A percentile compares a stretch with the other conserved stretches of the same genome.
Evolutionary conservation across 2,888 invertebrate species (phyloP).

Genomic region (Oxystoma pomonae): DNA sequence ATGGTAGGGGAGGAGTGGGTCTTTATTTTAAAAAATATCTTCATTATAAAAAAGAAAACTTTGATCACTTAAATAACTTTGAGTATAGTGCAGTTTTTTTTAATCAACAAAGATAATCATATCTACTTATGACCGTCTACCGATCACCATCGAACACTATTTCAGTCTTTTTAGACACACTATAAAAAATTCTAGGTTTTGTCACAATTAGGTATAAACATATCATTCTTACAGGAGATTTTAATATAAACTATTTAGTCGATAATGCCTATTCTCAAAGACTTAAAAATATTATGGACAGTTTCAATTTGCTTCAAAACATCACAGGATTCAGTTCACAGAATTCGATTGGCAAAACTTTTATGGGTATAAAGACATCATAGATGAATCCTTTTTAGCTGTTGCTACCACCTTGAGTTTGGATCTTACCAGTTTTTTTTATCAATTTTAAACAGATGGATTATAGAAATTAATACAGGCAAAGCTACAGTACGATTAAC

Average conservation of each 20-base stretch:
- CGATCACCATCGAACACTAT: background rate
- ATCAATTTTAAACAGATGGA: too few relatives aligned
- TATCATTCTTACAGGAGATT: slow-evolving; percentile 1
- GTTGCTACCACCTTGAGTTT: too few relatives aligned
- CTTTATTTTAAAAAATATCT: background rate
- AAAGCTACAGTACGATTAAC: too few relatives aligned
- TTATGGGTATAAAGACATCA: too few relatives aligned
- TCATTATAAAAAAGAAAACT: background rate
- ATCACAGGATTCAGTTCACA: too few relatives aligned
- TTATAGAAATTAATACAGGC: too few relatives aligned
- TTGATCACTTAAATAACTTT: background rate
- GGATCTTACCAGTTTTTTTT: too few relatives aligned
- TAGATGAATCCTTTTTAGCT: too few relatives aligned
- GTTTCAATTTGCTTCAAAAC: too few relatives aligned
- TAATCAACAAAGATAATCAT: background rate
- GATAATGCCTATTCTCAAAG: background rate
- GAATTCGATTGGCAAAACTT: too few relatives aligned
- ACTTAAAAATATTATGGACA: slow-evolving; percentile 1
- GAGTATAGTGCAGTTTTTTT: background rate
- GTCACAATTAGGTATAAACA: background rate
- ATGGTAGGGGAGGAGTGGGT: background rate
- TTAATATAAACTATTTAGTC: background rate
- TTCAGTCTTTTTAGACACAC: background rate
- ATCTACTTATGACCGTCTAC: background rate
- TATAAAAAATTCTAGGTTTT: background rate